These are phyloP conservation scores for Dendrocincla tyrannina DNA, from an alignment of 2,797 vertebrate species.

Conservation along the genomic window DNA sequence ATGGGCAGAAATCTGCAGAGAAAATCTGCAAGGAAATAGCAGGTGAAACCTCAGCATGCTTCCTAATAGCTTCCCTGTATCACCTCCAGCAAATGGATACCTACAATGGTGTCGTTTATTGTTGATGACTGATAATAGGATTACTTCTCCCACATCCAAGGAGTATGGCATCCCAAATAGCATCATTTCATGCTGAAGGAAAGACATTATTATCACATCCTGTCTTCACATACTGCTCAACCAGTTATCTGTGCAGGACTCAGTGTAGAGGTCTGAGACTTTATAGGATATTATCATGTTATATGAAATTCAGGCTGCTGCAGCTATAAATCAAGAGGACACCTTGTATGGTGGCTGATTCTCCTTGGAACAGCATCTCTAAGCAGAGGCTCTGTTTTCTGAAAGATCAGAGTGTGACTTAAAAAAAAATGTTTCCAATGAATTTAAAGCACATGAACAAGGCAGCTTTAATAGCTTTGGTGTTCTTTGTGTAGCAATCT, in stretches of 20 bases:
- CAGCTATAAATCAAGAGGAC: constrained; percentile 62
- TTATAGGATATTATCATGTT: constrained; percentile 37
- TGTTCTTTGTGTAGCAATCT: background rate
- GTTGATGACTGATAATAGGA: constrained; percentile 61
- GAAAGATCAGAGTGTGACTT: constrained; percentile 18
- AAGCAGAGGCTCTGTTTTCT: constrained; percentile 32
- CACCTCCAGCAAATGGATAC: constrained; percentile 42
- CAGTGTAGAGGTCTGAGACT: background rate
- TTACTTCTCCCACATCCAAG: constrained; percentile 43
- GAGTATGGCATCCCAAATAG: constrained; percentile 20
- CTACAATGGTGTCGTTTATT: constrained; percentile 22
- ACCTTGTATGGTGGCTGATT: background rate
- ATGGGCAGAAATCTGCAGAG: background rate
- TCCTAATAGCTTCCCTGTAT: constrained; percentile 54
- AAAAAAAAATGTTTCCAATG: background rate
- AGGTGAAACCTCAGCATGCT: constrained; percentile 16
- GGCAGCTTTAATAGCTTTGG: background rate
- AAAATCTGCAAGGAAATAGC: constrained; percentile 25
- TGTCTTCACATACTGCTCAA: constrained; percentile 29
- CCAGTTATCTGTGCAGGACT: constrained; percentile 45
- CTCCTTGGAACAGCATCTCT: constrained; percentile 33
- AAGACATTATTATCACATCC: constrained; percentile 30
- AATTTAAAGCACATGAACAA: constrained; percentile 15
- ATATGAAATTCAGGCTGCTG: constrained; percentile 46
- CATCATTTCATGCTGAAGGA: constrained; percentile 29